Conservation (phyloP, 2,888 invertebrate species). For the Chymomyza amoena region DNA sequence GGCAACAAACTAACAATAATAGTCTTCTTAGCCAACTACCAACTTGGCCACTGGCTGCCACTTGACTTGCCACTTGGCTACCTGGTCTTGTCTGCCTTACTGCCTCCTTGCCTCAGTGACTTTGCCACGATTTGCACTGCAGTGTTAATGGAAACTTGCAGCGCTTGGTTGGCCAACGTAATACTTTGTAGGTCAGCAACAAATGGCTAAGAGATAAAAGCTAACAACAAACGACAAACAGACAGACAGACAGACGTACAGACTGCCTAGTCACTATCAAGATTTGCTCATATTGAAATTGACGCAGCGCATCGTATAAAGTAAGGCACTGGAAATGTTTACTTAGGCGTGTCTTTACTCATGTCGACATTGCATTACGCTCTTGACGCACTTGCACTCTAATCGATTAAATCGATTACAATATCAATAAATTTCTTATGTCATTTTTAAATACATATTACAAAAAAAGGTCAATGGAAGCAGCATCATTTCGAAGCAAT, state of each 20-base stretch:
- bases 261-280: not conserved
- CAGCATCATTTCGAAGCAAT: conserved; percentile 12
- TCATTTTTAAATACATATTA: conserved; percentile 18
- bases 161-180: conserved; percentile 75
- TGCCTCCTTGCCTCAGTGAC: conserved; percentile 33
- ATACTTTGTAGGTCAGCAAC: conserved; percentile 41
- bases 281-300: not conserved
- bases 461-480: conserved; percentile 48
- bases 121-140: conserved; percentile 49
- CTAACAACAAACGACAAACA: not conserved
- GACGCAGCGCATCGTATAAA: not conserved
- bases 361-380: too few species aligned
- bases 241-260: not conserved
- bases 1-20: conserved; percentile 16
- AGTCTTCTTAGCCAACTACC: conserved; percentile 33
- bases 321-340: not conserved
- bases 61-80: conserved; percentile 10
- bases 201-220: not conserved
- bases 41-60: conserved; percentile 25
- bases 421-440: conserved; percentile 11
- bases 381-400: not conserved
- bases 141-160: conserved; percentile 73
- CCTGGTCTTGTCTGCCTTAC: conserved; percentile 29
- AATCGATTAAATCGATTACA: not conserved
- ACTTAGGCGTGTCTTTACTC: not conserved